Conservation (phyloP, 64 coral and sea anemone genomes). For the Trachythela sp. region DNA sequence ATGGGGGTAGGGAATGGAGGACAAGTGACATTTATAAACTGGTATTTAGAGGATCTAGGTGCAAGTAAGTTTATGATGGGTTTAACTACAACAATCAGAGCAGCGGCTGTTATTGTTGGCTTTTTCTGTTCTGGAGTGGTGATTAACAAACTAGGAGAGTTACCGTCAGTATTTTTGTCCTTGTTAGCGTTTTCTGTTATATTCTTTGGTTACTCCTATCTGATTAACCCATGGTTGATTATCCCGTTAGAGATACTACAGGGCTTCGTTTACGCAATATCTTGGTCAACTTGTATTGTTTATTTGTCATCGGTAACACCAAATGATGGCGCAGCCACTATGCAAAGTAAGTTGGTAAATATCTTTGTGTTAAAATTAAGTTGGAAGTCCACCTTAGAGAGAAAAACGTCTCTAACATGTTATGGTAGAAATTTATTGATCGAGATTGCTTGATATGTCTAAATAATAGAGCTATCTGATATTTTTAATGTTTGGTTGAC, state of each 20-base stretch:
- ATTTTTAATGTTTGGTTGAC: too few relatives aligned
- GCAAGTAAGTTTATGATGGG: constrained; percentile 82
- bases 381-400: too few relatives aligned
- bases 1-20: constrained; percentile 77
- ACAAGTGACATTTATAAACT: constrained; percentile 86
- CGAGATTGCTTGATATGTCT: too few relatives aligned
- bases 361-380: too few relatives aligned
- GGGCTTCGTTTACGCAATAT: constrained; percentile 77
- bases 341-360: constrained; percentile 77
- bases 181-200: constrained; percentile 54
- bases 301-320: constrained; percentile 82
- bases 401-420: too few relatives aligned
- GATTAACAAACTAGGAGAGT: constrained; percentile 44
- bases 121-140: constrained; percentile 67
- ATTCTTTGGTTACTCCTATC: constrained; percentile 58
- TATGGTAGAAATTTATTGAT: too few relatives aligned
- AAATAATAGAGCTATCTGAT: too few relatives aligned
- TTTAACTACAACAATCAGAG: constrained; percentile 52
- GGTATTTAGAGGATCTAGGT: constrained; percentile 91
- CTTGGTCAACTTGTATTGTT: constrained; percentile 84
- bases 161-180: constrained; percentile 49
- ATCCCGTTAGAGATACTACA: constrained; percentile 76
- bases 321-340: constrained; percentile 75
- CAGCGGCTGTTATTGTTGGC: constrained; percentile 51
- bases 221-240: constrained; percentile 64